Percentiles rank a stretch among this genome's conserved stretches.
Conservation (phyloP, 2,113 vertebrate genomes). For the Cololabis saira region DNA sequence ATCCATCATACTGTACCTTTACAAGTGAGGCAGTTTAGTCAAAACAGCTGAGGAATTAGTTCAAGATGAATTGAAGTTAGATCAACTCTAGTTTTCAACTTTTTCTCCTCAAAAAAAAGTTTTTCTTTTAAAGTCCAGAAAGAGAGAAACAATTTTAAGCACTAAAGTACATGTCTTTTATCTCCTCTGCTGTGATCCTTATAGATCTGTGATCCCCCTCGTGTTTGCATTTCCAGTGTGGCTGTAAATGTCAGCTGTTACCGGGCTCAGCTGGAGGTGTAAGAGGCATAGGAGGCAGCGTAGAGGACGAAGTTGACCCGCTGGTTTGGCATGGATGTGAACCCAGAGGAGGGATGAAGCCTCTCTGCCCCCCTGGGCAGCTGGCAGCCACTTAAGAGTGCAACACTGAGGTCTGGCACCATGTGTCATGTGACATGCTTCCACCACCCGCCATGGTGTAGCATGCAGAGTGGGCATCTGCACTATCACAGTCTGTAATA, state of each 20-base stretch:
- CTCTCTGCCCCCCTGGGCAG: conserved; percentile 50
- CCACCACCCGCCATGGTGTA: conserved; percentile 39
- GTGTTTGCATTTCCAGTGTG: conserved; percentile 3
- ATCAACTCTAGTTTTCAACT: no score
- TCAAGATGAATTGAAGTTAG: no score
- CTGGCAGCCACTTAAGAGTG: conserved; percentile 65
- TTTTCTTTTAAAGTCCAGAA: no score
- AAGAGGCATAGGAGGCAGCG: conserved; percentile 79
- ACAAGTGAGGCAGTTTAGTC: neutral
- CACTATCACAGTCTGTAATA: neutral
- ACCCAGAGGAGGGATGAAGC: conserved; percentile 48
- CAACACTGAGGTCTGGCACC: conserved; percentile 57
- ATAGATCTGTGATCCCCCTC: no score
- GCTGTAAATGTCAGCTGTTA: conserved; percentile 61
- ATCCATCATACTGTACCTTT: neutral
- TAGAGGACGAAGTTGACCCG: conserved; percentile 58
- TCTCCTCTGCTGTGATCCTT: no score
- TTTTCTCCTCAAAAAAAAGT: no score
- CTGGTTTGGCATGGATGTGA: conserved; percentile 71
- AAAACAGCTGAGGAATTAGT: no score
- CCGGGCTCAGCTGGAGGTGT: conserved; percentile 80
- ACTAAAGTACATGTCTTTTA: no score
- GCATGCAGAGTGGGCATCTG: conserved; percentile 40
- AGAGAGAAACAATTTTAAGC: no score
- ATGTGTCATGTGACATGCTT: conserved; percentile 69